Conservation (phyloP, 2,888 invertebrate genomes). For the Coleophora deauratella region DNA sequence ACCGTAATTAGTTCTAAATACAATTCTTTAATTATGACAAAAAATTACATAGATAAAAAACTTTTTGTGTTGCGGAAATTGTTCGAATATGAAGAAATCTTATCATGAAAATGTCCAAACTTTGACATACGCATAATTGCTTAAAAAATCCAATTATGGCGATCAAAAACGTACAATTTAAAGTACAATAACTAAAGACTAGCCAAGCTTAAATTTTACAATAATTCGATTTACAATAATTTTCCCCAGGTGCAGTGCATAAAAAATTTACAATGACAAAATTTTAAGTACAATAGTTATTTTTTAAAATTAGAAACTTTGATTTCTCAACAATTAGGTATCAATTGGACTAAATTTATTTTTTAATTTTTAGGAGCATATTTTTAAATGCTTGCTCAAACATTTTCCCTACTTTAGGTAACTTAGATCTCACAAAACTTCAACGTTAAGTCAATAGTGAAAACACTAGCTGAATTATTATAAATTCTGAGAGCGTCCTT, state of each 20-base stretch:
- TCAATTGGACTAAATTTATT: slow-evolving; percentile 70
- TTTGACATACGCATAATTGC: background rate
- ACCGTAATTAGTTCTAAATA: slow-evolving; percentile 10
- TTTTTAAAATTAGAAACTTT: slow-evolving; percentile 59
- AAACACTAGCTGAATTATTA: slow-evolving; percentile 56
- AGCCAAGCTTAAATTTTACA: slow-evolving; percentile 53
- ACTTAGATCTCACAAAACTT: slow-evolving; percentile 50
- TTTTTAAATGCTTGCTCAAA: slow-evolving; percentile 71
- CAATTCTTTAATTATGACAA: too few relatives aligned
- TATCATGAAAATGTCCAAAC: slow-evolving; percentile 35
- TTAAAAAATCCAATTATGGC: slow-evolving; percentile 42
- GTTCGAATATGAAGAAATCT: too few relatives aligned
- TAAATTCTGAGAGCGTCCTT: slow-evolving; percentile 66
- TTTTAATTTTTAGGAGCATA: slow-evolving; percentile 53
- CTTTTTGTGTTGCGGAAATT: too few relatives aligned
- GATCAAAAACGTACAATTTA: slow-evolving; percentile 27
- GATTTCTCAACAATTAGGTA: slow-evolving; percentile 62
- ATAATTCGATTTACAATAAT: slow-evolving; percentile 57
- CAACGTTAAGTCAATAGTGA: too few relatives aligned
- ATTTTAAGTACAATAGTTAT: slow-evolving; percentile 64
- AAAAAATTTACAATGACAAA: slow-evolving; percentile 65
- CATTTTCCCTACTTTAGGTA: slow-evolving; percentile 64
- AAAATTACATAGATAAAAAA: too few relatives aligned
- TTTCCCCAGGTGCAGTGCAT: slow-evolving; percentile 55
- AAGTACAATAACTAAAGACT: too few relatives aligned